Base-by-base conservation (phyloP, 2,888 invertebrate species). In the Atherix ibis region DNA sequence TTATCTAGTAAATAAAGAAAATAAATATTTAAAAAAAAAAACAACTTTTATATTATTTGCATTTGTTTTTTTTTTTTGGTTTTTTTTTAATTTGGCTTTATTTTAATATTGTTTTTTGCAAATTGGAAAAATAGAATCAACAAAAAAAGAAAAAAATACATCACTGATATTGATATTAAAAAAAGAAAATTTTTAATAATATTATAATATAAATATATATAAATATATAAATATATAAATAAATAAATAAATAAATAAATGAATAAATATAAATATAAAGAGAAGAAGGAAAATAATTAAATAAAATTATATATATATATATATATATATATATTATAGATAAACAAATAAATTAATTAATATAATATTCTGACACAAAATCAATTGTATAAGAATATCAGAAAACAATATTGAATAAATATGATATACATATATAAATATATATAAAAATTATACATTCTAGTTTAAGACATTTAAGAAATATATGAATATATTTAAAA, bases 361-460 rank as follows among this genome's bases (percentile, higher is more conserved):
- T 27, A 32, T 32, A 13, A 24, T 33, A 34, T 27, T 18, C 9
- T 28, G 28, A 28, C 14, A 27, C 18, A 32, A 34, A 32, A 32
- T 6, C n/a, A n/a, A n/a, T n/a, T 34, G 34, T 34, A 34, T 34
- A 34, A 34, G 28, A 27, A 33, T 27, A 26, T 18, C 22, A 31
- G 18, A 31, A 19, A 30, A 15, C n/a, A n/a, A n/a, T n/a, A n/a
- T n/a, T n/a, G n/a, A n/a, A n/a, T n/a, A n/a, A n/a, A n/a, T 18
- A 27, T 34, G 34, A 27, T 27, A 15, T 34, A 34, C 28, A 34
- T 34, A 27, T 25, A 19, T n/a, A 34, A 27, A 34, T 34, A 34
- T 26, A 27, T 27, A 26, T 34, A 34, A 34, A 33, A 12, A 17
- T 17, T 26, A 26, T 26, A 8, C n/a, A 27, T 19, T 19, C 13